Percentiles rank a stretch among this genome's conserved stretches.
phyloP scores from a whole-genome alignment of 2,113 vertebrate genomes.

The Corythornis vintsioides region DNA sequence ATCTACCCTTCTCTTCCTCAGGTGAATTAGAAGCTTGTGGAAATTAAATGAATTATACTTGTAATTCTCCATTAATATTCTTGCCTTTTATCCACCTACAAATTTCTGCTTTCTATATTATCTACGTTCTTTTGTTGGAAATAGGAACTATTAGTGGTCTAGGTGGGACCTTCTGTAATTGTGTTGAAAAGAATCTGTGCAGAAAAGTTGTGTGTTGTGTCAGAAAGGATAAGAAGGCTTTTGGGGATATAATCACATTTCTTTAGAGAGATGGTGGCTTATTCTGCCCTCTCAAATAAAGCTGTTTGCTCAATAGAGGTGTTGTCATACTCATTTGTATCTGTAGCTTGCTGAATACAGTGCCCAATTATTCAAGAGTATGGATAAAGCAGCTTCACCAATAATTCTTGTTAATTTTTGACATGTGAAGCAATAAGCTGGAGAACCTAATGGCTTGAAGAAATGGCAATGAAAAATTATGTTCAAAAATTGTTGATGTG shows the following conservation, averaged over 20 bases:
- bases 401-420: background rate
- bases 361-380: background rate
- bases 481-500: constrained; percentile 22
- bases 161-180: background rate
- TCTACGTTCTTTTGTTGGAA: background rate
- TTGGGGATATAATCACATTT: background rate
- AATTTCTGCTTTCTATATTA: background rate
- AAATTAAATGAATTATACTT: background rate
- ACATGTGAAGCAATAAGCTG: background rate
- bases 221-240: background rate
- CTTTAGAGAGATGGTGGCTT: background rate
- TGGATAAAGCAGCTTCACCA: background rate
- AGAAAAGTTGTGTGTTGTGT: background rate
- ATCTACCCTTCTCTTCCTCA: background rate
- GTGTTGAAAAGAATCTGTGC: background rate
- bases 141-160: background rate
- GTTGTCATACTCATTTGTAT: background rate
- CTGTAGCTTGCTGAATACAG: background rate
- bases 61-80: background rate
- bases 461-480: constrained; percentile 22
- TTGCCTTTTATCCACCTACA: constrained; percentile 5
- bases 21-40: background rate
- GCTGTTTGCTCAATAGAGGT: background rate
- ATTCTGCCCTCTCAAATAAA: background rate
- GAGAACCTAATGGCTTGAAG: background rate